Conservation (phyloP, 1,140 invertebrate genomes). For the Aphaenogaster floridana region DNA sequence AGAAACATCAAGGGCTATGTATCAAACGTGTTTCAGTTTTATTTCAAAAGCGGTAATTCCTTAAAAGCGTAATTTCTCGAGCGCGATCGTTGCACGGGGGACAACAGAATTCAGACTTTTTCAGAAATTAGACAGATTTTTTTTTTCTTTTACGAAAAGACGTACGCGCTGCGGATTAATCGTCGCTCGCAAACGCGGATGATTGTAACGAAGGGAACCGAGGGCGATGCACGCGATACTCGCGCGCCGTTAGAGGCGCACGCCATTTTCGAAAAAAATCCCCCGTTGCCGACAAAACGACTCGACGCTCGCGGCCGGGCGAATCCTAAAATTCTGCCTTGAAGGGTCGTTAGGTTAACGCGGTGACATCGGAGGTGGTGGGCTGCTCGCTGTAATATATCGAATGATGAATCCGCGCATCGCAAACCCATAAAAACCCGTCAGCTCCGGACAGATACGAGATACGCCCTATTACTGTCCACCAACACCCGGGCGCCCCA, state of each 20-base stretch:
- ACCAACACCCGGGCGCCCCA: conserved; percentile 77
- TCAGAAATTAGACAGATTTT: conserved; percentile 18
- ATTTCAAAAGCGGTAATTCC: conserved; percentile 39
- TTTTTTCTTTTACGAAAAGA: conserved; percentile 28
- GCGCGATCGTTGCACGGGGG: neutral
- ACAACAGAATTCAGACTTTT: conserved; percentile 6
- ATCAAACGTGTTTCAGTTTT: conserved; percentile 52
- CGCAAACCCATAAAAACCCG: conserved; percentile 86
- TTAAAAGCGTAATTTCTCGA: conserved; percentile 34
- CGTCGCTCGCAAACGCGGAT: conserved; percentile 60
- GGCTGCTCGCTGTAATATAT: conserved; percentile 81
- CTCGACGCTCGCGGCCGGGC: conserved; percentile 45
- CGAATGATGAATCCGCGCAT: conserved; percentile 86
- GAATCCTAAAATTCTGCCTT: conserved; percentile 78
- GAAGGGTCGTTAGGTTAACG: conserved; percentile 82
- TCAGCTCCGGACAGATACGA: conserved; percentile 85
- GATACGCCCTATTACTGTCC: conserved; percentile 86
- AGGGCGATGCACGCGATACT: conserved; percentile 53
- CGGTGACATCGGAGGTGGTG: conserved; percentile 80
- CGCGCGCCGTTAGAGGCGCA: conserved; percentile 50
- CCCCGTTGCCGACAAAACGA: conserved; percentile 51
- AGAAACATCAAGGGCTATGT: conserved; percentile 62
- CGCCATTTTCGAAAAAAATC: conserved; percentile 67
- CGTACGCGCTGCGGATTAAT: conserved; percentile 53
- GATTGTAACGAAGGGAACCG: conserved; percentile 53